Base-by-base conservation (phyloP, 2,797 vertebrate species). In the Cyprinella venusta region DNA sequence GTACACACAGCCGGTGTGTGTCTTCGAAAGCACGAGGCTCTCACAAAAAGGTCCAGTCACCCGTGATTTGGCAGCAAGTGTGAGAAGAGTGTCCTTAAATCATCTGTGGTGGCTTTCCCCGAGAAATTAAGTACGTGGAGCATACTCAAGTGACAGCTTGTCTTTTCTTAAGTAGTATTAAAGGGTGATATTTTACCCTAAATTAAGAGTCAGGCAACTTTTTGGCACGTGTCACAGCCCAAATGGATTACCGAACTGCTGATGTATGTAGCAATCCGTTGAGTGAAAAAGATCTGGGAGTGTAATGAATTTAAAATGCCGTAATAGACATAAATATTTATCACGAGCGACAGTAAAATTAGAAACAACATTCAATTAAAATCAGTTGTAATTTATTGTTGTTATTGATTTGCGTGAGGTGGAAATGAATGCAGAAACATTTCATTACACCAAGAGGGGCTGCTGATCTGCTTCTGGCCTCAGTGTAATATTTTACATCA, bases 271-370 rank as follows among this genome's bases (percentile, higher is more conserved):
- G 83, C 87, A 85, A 89, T 88, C 86, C 80, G 67, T 82, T 83
- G 81, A 71, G 70, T 64, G 88, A 93, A 94, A 91, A 91, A 92
- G 91, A 92, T 93, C 93, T 93, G 91, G 92, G 92, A 95, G 91
- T 89, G 90, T 95, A 94, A 96, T 95, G 95, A 95, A 95, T 96
- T 94, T 94, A 95, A 93, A 94, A 90, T 91, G 92, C 89, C 92
- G 92, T 94, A 95, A 95, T 92, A 92, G 90, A 93, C 93, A 93
- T 94, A 94, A 95, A 94, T 95, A 95, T 95, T 95, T 94, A 95
- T 95, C 93, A 95, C 89, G 85, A 88, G 90, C 94, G 94, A 95
- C 94, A 94, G 94, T 93, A 94, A 93, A 95, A 95, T 95, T 95
- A 95, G 92, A 92, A 94, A 93, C 82, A 94, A 94, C 92, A 94